phyloP scores from a whole-genome alignment of 2,797 vertebrate species.

The Syndactyla subalaris region DNA sequence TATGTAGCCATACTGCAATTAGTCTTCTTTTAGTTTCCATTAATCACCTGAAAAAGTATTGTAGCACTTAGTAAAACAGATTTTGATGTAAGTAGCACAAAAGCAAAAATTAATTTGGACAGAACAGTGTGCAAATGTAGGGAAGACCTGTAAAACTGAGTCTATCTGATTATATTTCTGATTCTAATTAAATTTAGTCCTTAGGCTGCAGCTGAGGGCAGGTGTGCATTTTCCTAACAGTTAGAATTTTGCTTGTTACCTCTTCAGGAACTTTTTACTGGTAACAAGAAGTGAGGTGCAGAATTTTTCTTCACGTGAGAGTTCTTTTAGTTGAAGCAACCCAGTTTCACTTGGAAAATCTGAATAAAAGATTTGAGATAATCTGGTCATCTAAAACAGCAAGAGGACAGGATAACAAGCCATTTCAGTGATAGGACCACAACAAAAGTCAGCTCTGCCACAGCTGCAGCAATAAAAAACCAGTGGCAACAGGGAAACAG shows the following conservation, averaged over 20 bases:
- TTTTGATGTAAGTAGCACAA: not conserved
- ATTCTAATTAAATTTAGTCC: not conserved
- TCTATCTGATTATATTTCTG: not conserved
- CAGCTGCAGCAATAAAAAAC: not conserved
- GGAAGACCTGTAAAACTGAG: not conserved
- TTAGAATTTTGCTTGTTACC: rapidly evolving
- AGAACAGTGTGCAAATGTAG: not conserved
- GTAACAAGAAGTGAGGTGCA: not conserved
- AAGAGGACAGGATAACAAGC: not conserved
- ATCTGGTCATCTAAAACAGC: not conserved
- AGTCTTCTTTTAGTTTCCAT: not conserved
- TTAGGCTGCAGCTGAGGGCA: not conserved
- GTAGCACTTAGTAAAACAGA: not conserved
- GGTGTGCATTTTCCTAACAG: not conserved
- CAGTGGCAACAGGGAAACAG: not conserved
- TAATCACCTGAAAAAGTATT: not conserved
- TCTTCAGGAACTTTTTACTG: not conserved
- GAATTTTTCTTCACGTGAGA: not conserved
- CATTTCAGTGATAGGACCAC: not conserved
- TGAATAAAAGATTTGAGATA: not conserved
- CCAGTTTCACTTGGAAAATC: not conserved
- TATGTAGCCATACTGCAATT: not conserved
- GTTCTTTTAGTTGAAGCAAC: not conserved
- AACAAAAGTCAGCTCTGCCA: not conserved
- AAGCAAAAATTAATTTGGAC: not conserved